These are phyloP conservation scores for Argyresthia albistria DNA, from an alignment of 2,888 invertebrate genomes.

Conservation along the genomic window DNA sequence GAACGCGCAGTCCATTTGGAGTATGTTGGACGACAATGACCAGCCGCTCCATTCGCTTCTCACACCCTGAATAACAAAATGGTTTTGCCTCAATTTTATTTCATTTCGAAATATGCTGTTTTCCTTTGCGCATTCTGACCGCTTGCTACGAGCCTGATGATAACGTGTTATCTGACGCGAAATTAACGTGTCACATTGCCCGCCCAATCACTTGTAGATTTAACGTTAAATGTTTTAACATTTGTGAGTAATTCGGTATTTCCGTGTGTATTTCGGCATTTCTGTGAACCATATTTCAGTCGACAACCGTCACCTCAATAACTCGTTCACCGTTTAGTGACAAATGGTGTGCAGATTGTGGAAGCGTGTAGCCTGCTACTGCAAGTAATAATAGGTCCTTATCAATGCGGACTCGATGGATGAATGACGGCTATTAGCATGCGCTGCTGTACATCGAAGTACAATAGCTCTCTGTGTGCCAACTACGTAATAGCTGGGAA, in stretches of 20 bases:
- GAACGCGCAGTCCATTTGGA: constrained; percentile 63
- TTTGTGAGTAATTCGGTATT: background rate
- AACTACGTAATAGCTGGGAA: too few species aligned
- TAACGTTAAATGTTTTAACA: too few species aligned
- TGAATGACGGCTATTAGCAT: constrained; percentile 60
- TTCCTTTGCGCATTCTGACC: too few species aligned
- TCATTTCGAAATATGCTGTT: constrained; percentile 18
- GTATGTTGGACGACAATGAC: constrained; percentile 53
- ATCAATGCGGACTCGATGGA: constrained; percentile 45
- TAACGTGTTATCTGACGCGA: constrained; percentile 19
- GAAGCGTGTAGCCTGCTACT: constrained; percentile 13
- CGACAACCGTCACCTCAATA: background rate
- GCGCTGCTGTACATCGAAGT: constrained; percentile 11
- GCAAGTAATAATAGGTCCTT: constrained; percentile 41
- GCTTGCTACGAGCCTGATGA: too few species aligned
- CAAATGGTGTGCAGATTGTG: constrained; percentile 12
- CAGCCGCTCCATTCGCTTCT: constrained; percentile 33
- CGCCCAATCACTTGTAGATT: too few species aligned
- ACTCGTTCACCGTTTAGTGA: constrained; percentile 2
- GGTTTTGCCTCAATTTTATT: constrained; percentile 53
- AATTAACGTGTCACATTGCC: too few species aligned
- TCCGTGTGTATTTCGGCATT: background rate
- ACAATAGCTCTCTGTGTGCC: too few species aligned
- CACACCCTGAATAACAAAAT: constrained; percentile 54
- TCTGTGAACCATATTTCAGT: background rate